phyloP scores from a whole-genome alignment of 23 tunicate species.

The Aplidium turbinatum region DNA sequence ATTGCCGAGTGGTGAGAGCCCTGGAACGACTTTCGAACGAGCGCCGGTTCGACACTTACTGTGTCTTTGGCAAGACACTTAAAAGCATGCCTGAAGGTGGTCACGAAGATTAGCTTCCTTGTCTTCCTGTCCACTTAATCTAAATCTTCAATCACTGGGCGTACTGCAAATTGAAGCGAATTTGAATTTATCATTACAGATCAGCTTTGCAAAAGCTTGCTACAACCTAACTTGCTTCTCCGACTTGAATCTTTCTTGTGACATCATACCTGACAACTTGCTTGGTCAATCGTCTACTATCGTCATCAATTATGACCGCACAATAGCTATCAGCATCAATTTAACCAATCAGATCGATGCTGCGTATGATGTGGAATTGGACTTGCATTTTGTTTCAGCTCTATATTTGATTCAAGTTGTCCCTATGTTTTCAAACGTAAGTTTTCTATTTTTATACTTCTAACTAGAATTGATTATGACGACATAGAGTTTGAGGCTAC shows the following conservation, averaged over 20 bases:
- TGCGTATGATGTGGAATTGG: constrained; percentile 48
- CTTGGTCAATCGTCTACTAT: background rate
- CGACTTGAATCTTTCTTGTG: constrained; percentile 19
- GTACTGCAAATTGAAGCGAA: background rate
- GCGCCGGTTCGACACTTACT: too few species aligned
- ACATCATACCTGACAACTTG: background rate
- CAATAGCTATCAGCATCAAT: background rate
- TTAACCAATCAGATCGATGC: constrained; percentile 22
- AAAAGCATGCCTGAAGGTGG: too few species aligned
- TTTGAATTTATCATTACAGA: constrained; percentile 20
- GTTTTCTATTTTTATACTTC: too few species aligned
- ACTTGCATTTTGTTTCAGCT: constrained; percentile 16
- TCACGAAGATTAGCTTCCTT: too few species aligned
- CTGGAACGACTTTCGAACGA: too few species aligned
- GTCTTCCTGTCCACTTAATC: too few species aligned
- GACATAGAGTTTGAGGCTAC: too few species aligned
- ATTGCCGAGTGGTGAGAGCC: too few species aligned
- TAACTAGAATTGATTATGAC: too few species aligned
- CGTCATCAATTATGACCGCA: background rate
- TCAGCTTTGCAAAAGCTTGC: constrained; percentile 30
- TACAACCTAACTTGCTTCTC: constrained; percentile 21
- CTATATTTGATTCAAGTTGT: constrained; percentile 24
- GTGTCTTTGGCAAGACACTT: too few species aligned
- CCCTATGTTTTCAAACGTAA: constrained; percentile 9
- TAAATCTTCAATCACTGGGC: too few species aligned